Base-by-base conservation (phyloP, 23 tunicate genomes). In the Phallusia fumigata region DNA sequence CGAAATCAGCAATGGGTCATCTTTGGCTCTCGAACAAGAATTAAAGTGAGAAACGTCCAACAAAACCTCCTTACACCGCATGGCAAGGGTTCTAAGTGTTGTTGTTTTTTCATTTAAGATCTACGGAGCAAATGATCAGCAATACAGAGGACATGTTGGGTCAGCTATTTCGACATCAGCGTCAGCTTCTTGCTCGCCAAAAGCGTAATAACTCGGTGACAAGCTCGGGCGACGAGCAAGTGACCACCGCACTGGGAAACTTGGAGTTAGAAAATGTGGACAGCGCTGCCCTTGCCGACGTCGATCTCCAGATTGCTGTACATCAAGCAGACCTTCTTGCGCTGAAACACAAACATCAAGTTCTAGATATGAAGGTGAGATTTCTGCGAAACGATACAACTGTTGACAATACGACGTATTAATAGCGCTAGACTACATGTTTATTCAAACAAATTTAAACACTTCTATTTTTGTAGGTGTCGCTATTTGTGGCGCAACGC, bases 141-240 rank as follows among this genome's bases (percentile, higher is more conserved):
- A 52, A 80, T 79, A 80, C 84, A 22, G 90, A 86, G 51, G 76
- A 74, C 24, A 80, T 86, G 80, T 35, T 86, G 33, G 84, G 90
- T 31, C 90, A 86, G 33, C 35, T 86, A 19, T 86, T 86, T 74
- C 82, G 90, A 53, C 90, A 86, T 45, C 90, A 86, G 73, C 82
- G 90, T 10, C 90, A 86, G 74, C 31, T 86, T 0, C 52, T 73
- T 19, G 44, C 84, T 10, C 76, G 58, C 12, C 75, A 84, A 1
- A 76, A 53, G 33, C 87, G 81, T 31, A 30, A 73, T 16, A 1
- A 24, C 28, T 58, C 69, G 28, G 69, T 58, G 26, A 24, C 69
- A 22, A 58, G 69, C 69, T 58, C 69, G 26, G 69, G 69, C 16
- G 69, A 58, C 28, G 69, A 58, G 28, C 69, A 58, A 58, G 69